Base-by-base conservation (phyloP, 2,888 invertebrate genomes). In the Meteorus colon region DNA sequence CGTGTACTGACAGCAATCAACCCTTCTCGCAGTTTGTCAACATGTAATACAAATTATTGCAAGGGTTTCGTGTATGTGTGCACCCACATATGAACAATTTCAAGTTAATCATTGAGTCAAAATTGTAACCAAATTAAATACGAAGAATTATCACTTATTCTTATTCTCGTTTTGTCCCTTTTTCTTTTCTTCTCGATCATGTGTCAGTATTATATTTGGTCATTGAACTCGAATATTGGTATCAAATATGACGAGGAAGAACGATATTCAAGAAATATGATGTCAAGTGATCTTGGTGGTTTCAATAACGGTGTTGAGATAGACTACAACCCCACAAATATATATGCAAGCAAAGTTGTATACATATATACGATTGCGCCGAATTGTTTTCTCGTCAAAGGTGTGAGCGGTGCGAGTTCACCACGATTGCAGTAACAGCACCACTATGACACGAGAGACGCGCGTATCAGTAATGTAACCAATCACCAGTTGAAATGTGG, bases 391-490 rank as follows among this genome's bases (percentile, higher is more conserved):
- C 83, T 78, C 82, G 83, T 83, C 82, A 84, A 84, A 83, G 80
- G 82, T 82, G 81, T 80, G 82, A 82, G 80, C 79, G 73, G 68
- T 67, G 77, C 65, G 67, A 65, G 79, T 78, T 79, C 83, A 87
- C 88, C 87, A 83, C 88, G 88, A 86, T 86, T 86, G 86, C 87
- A 88, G 87, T 86, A 88, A 88, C 87, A 88, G 87, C 86, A 85
- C 81, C 74, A 66, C 81, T 82, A 81, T 87, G 89, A 88, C 87
- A 84, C 83, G 86, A 41, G 37, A 84, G 84, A 89, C 89, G 89
- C 89, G 88, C 87, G 85, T 87, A 88, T 88, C 88, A 85, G 89
- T 89, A 89, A 89, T 89, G 88, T 89, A 89, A 89, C 89, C 89
- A 89, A 89, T 89, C 88, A 89, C 83, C 82, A 84, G 80, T 77